Conservation (phyloP, 2,888 invertebrate species). For the Drosophila buzzatii region DNA sequence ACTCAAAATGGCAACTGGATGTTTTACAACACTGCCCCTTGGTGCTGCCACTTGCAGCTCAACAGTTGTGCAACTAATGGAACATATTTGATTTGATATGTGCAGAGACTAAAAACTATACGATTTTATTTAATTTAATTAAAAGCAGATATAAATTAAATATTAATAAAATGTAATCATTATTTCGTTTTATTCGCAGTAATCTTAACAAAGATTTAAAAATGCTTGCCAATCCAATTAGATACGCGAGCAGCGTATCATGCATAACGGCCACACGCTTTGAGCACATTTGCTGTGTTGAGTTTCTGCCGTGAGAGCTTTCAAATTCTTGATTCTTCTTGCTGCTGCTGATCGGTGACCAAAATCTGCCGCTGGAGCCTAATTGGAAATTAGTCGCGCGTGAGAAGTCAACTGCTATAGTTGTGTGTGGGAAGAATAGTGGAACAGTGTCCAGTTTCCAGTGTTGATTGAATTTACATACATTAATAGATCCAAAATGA, state of each 20-base stretch:
- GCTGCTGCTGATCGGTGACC: slow-evolving; percentile 45
- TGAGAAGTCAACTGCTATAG: slow-evolving; percentile 57
- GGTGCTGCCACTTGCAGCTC: slow-evolving; percentile 9
- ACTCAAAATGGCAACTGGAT: slow-evolving; percentile 30
- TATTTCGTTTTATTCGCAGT: not conserved
- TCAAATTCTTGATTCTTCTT: slow-evolving; percentile 50
- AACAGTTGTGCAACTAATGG: slow-evolving; percentile 20
- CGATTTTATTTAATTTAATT: not conserved
- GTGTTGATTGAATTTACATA: slow-evolving; percentile 47
- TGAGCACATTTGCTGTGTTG: slow-evolving; percentile 37
- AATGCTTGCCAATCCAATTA: slow-evolving; percentile 9
- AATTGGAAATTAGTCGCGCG: slow-evolving; percentile 60
- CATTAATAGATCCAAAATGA: slow-evolving; percentile 57
- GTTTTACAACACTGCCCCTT: slow-evolving; percentile 29
- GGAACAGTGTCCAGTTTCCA: slow-evolving; percentile 35
- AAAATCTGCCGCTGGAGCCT: slow-evolving; percentile 46
- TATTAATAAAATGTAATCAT: not conserved
- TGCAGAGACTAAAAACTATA: not conserved
- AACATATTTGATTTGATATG: not conserved
- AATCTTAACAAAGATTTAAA: not conserved
- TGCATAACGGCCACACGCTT: slow-evolving; percentile 30
- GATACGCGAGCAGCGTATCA: slow-evolving; percentile 20
- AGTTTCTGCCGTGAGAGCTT: slow-evolving; percentile 48
- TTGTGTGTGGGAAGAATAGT: slow-evolving; percentile 38
- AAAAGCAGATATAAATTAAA: not conserved